Base-by-base conservation (phyloP, 2,797 vertebrate species). In the Phylloscopus collybita region DNA sequence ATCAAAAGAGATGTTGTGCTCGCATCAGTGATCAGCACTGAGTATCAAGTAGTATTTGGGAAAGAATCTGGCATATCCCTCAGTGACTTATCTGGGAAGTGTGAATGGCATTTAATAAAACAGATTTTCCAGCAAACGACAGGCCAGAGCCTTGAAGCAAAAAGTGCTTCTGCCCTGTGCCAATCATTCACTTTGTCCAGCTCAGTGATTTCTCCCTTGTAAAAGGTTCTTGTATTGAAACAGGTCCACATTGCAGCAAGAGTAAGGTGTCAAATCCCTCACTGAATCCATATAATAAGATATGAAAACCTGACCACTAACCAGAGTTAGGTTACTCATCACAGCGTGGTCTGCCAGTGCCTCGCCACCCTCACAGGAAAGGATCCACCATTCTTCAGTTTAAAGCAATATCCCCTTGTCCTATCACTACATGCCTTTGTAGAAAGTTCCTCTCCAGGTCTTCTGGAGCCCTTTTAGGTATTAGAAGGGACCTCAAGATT, bases 101-200 rank as follows among this genome's bases (percentile, higher is more conserved):
- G 80, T 95, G 96, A 97, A 93, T 97, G 95, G 93, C 97, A 94
- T 97, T 96, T 97, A 97, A 96, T 97, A 97, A 96, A 97, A 96
- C 91, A 96, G 96, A 92, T 92, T 94, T 97, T 94, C 75, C 47
- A 92, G 78, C 85, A 92, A 95, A 91, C 38, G 72, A 90, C 89
- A 96, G 90, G 87, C 90, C 85, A 79, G 94, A 94, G 96, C 92
- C 96, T 97, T 93, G 96, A 97, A 97, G 93, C 91, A 96, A 95
- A 84, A 96, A 96, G 78, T 90, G 67, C 76, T 95, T 92, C 93
- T 95, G 94, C 86, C 93, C 89, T 50, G 27, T 97, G 95, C 92
- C 96, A 96, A 79, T 97, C 95, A 95, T 83, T 96, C 92, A 88
- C 62, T 96, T 94, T 71, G 64, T 94, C 86, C 60, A 95, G 90